Base-by-base conservation (phyloP, 2,113 vertebrate species). In the Dermatemys mawii region DNA sequence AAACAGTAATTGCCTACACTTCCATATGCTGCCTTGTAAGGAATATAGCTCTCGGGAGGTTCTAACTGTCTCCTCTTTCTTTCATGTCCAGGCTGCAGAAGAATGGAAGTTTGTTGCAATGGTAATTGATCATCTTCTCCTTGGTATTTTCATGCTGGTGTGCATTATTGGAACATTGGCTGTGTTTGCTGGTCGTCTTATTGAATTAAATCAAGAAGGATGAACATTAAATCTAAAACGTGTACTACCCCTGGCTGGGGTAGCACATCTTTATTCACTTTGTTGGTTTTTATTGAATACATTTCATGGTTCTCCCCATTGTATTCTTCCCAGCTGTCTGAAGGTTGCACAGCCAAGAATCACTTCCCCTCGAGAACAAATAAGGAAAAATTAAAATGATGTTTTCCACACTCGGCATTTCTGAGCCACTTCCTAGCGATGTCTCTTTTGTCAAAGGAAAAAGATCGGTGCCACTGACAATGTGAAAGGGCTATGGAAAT, bases 21-120 rank as follows among this genome's bases (percentile, higher is more conserved):
- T n/a, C 50, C 51, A 46, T 3, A 32, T 5, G 7, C 14, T 75
- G 41, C 7, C 1, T 38, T 24, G 22, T n/a, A 79, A 57, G 26
- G 60, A 88, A 86, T 7, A 17, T 17, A 55, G 19, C 9, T 91
- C 21, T 86, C 41, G 70, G 85, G 50, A 81, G 16, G 53, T 55
- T 82, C 94, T 91, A 38, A 96, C 81, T 38, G 60, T 70, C 79
- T 86, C 14, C 26, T 79, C 11, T 95, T 93, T 95, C 32, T 88
- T 91, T 97, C 95, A 88, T 94, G 91, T 67, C 27, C 94, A 99
- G 99, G 99, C 99, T 8, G 98, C 99, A 1, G 99, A 99, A 97
- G 99, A 99, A 96, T 99, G 99, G 99, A 99, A 99, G 97, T 99
- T 99, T 3, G 99, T 99, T 2, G 99, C 99, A 0, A 99, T 99